phyloP scores from a whole-genome alignment of 2,888 invertebrate genomes.

The Antitype chi region DNA sequence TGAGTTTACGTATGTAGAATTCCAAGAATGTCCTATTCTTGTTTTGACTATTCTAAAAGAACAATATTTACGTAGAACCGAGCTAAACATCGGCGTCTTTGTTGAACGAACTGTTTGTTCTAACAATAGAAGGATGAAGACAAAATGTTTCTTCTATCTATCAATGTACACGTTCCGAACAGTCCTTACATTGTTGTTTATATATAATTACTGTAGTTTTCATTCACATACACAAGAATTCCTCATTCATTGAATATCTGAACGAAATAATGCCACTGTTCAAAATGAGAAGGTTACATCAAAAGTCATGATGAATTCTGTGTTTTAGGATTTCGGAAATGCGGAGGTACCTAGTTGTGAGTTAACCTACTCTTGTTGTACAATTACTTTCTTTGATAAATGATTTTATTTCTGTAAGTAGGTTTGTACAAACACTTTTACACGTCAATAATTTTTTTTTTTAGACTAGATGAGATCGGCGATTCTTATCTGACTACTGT shows the following conservation, averaged over 20 bases:
- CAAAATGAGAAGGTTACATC: not conserved
- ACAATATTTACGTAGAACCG: conserved; percentile 16
- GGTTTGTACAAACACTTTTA: no score
- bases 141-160: conserved; percentile 9
- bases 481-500: no score
- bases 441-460: no score
- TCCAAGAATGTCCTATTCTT: not conserved
- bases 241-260: conserved; percentile 10
- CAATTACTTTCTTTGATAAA: not conserved
- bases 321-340: not conserved
- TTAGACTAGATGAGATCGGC: no score
- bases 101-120: conserved; percentile 1
- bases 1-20: not conserved
- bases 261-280: not conserved
- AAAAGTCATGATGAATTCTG: not conserved
- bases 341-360: no score
- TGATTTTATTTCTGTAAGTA: no score
- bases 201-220: conserved; percentile 15
- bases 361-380: not conserved
- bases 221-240: conserved; percentile 7
- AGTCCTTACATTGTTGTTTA: not conserved
- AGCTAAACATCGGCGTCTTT: conserved; percentile 10
- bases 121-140: not conserved
- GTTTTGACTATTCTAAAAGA: not conserved
- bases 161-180: not conserved